Percentiles rank a stretch among this genome's conserved stretches.
Evolutionary conservation across 1,140 invertebrate genomes (phyloP).

Genomic region (Zaprionus lachaisei): DNA sequence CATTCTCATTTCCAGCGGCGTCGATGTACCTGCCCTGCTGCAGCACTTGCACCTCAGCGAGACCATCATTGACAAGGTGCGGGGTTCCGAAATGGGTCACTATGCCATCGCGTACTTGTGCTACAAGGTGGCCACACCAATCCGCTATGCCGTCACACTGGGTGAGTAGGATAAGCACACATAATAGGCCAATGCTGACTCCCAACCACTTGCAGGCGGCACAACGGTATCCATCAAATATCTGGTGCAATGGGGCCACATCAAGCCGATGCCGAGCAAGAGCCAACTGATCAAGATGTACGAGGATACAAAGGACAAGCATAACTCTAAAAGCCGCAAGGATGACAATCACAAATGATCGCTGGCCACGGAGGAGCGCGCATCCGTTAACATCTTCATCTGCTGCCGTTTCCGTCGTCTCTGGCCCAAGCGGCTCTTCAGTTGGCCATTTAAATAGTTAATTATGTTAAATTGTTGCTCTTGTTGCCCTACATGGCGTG

Average conservation of each 20-base stretch:
- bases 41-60: constrained; percentile 91
- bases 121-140: constrained; percentile 96
- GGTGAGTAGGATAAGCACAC: constrained; percentile 85
- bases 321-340: constrained; percentile 58
- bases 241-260: constrained; percentile 87
- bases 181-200: too few species aligned
- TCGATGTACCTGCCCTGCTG: constrained; percentile 92
- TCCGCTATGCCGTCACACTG: constrained; percentile 95
- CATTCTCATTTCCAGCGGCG: constrained; percentile 86
- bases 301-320: constrained; percentile 85
- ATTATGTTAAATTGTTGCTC: background rate
- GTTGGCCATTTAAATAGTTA: background rate
- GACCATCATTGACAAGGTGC: constrained; percentile 89
- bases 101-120: constrained; percentile 94
- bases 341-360: constrained; percentile 67
- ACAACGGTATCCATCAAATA: constrained; percentile 89
- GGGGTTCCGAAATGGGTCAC: constrained; percentile 92
- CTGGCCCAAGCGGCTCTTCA: background rate
- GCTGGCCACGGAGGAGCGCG: background rate
- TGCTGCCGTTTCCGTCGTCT: constrained; percentile 19
- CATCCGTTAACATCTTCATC: constrained; percentile 23
- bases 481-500: background rate
- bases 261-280: constrained; percentile 87
- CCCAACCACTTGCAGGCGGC: constrained; percentile 85
- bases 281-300: constrained; percentile 86